Base-by-base conservation (phyloP, 1,140 invertebrate species). In the Scaptodrosophila lebanonensis region DNA sequence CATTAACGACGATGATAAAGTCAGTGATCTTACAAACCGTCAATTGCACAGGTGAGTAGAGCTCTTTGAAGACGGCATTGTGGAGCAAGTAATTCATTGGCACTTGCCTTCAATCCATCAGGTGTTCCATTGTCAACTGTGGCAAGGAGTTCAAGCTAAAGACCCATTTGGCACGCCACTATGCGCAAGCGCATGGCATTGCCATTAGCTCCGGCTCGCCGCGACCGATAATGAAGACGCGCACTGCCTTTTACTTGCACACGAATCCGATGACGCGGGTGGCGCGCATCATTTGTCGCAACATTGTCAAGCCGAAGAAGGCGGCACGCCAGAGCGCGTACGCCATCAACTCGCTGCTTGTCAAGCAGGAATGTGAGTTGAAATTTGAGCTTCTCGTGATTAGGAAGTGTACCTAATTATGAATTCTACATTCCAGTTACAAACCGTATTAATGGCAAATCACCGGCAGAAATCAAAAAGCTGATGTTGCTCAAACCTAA, bases 131-230 rank as follows among this genome's bases (percentile, higher is more conserved):
- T 70, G 91, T 92, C 49, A 94, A 94, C 56, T 98, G 97, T 87
- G 94, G 93, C 11, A 98, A 97, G 91, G 95, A 98, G 88, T 98
- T 98, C 88, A 96, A 97, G 87, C 87, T 96, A 58, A 97, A 97
- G 88, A 93, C 95, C 29, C 96, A 98, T 87, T 88, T 98, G 54
- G 95, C 93, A 47, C 91, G 96, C 57, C 97, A 99, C 88, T 94
- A 96, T 87, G 95, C 95, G 7, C 95, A 94, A 65, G 94, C 94
- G 25, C 97, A 98, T 88, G 96, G 96, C 1, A 88, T 89, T 57
- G 89, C 90, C 76, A 90, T 91, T 73, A 89, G 90, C 36, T 89
- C 89, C 38, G 95, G 94, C 16, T 94, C 94, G 17, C 95, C 95
- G 1, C 89, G 96, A 27, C 96, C 97, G 15, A 95, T 98, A 0